Evolutionary conservation across 2,113 vertebrate genomes (phyloP).

Genomic region (Garra rufa): DNA sequence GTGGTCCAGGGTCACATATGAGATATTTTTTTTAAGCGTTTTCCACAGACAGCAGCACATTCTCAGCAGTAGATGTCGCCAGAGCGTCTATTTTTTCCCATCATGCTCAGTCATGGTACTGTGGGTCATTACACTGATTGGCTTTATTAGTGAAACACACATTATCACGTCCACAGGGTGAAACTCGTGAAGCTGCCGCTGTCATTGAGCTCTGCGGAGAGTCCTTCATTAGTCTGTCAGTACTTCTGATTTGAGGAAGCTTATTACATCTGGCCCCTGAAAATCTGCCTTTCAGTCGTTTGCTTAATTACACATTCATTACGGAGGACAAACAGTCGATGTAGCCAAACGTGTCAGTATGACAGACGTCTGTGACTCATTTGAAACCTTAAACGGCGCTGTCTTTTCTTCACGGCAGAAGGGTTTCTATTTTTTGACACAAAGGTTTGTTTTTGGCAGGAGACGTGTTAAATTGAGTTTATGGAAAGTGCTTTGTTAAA

Average conservation of each 20-base stretch:
- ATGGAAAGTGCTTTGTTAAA: not conserved
- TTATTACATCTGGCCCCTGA: not conserved
- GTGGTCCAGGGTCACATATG: too few species aligned
- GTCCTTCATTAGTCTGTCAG: not conserved
- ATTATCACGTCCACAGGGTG: not conserved
- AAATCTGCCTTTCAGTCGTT: not conserved
- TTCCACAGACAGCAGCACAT: not conserved
- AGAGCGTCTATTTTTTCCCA: not conserved
- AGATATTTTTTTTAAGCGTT: too few species aligned
- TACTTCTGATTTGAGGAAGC: not conserved
- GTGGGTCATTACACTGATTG: too few species aligned
- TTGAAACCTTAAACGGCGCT: not conserved
- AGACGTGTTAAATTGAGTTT: slow-evolving; percentile 3
- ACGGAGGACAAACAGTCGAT: not conserved
- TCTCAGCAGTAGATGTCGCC: slow-evolving; percentile 49
- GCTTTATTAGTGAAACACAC: not conserved
- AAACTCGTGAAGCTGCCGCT: slow-evolving; percentile 1
- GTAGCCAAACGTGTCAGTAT: not conserved
- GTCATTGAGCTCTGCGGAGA: not conserved
- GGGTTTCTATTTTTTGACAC: not conserved
- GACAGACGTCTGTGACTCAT: not conserved
- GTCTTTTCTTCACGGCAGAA: not conserved
- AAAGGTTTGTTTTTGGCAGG: slow-evolving; percentile 22
- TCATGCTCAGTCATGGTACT: too few species aligned
- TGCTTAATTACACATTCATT: not conserved